A percentile compares a stretch with the other conserved stretches of the same genome.
phyloP scores from a whole-genome alignment of 1,140 invertebrate species.

The Neodiprion lecontei region DNA sequence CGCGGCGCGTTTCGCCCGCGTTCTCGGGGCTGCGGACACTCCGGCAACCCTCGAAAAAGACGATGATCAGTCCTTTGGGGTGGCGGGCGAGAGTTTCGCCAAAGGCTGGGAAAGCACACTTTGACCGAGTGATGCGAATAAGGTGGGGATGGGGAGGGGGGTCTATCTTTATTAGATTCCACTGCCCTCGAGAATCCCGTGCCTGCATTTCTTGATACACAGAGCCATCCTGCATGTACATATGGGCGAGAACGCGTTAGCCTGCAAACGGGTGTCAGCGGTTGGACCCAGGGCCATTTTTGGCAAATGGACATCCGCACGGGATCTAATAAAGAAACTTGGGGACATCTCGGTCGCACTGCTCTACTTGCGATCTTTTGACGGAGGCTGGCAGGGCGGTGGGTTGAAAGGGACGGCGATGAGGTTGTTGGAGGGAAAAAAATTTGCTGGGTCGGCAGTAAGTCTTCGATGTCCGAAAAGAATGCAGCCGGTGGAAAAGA shows the following conservation, averaged over 20 bases:
- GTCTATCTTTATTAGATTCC: conserved; percentile 40
- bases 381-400: neutral
- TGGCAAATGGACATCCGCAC: conserved; percentile 38
- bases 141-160: neutral
- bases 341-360: conserved; percentile 21
- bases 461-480: neutral
- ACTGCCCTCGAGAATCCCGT: neutral
- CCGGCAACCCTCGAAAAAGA: no score
- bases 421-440: neutral
- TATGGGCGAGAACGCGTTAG: neutral
- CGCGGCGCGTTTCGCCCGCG: no score
- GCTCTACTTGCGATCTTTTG: neutral
- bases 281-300: conserved; percentile 30
- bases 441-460: neutral
- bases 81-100: neutral
- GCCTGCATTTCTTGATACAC: neutral
- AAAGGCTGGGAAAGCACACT: neutral
- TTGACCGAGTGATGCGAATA: neutral
- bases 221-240: neutral
- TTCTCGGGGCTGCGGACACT: no score
- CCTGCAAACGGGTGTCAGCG: neutral
- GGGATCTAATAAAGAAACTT: conserved; percentile 52
- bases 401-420: neutral
- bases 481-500: neutral
- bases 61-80: neutral